phyloP scores from a whole-genome alignment of 2,797 vertebrate genomes.

The Petrocephalus schoutedeni region DNA sequence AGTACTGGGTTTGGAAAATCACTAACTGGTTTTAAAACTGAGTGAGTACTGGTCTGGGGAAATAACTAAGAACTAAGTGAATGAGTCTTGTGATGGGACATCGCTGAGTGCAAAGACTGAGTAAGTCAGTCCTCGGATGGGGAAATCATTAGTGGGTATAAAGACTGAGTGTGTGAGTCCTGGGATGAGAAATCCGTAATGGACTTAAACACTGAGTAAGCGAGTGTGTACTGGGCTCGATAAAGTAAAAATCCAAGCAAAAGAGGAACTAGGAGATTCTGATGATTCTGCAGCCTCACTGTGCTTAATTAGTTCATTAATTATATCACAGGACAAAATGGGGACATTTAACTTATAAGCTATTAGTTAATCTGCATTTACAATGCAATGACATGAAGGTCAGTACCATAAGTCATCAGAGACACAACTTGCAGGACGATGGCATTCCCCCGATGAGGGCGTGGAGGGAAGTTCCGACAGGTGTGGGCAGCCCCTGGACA shows the following conservation, averaged over 20 bases:
- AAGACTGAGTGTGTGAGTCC: background rate
- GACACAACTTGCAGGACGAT: background rate
- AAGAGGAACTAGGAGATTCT: background rate
- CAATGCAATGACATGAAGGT: background rate
- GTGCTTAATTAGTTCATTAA: constrained; percentile 23
- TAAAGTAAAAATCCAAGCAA: background rate
- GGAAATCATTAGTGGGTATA: background rate
- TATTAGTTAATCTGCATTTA: constrained; percentile 17
- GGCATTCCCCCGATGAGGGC: background rate
- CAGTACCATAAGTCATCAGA: constrained; percentile 18
- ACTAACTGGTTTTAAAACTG: background rate
- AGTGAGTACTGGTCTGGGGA: background rate
- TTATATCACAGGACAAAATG: constrained; percentile 14
- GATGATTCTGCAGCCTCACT: constrained; percentile 3
- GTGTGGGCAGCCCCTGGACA: background rate
- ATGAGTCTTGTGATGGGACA: background rate
- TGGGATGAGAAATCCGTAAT: background rate
- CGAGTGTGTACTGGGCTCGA: background rate
- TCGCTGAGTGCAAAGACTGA: background rate
- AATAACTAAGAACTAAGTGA: background rate
- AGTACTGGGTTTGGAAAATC: background rate
- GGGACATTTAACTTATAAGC: constrained; percentile 14
- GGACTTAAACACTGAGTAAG: background rate
- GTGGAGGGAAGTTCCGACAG: background rate
- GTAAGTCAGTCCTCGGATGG: background rate